Conservation (phyloP, 1,140 invertebrate genomes). For the Armadillidium nasatum region DNA sequence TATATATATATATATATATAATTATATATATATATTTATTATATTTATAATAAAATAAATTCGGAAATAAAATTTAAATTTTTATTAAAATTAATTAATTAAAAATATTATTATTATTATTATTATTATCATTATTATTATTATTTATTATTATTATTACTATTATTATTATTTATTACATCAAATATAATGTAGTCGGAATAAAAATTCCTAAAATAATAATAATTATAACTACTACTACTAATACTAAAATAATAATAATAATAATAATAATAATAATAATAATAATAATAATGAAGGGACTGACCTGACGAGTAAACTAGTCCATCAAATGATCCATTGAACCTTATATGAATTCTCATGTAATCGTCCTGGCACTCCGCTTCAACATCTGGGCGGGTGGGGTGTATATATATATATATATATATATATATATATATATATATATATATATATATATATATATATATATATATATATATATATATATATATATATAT, state of each 20-base stretch:
- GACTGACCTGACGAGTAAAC: conserved; percentile 77
- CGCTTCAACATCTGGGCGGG: conserved; percentile 70
- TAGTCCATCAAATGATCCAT: conserved; percentile 80
- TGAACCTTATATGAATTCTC: conserved; percentile 86
- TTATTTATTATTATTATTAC: too few relatives aligned
- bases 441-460: not conserved
- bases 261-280: conserved; percentile 22
- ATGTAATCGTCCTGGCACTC: conserved; percentile 93
- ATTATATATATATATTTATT: too few relatives aligned
- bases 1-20: too few relatives aligned
- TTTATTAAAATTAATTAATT: too few relatives aligned
- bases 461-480: not conserved
- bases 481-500: too few relatives aligned
- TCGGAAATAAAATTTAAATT: too few relatives aligned
- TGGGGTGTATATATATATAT: not conserved
- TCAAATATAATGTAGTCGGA: too few relatives aligned
- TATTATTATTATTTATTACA: too few relatives aligned
- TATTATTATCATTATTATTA: too few relatives aligned
- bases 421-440: conserved; percentile 10
- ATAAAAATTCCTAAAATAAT: conserved; percentile 14
- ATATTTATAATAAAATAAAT: too few relatives aligned
- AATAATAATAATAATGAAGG: not conserved
- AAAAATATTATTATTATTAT: too few relatives aligned
- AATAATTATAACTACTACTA: conserved; percentile 19
- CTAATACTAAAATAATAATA: conserved; percentile 22